Base-by-base conservation (phyloP, 92 coral and sea anemone species). In the Epizoanthus stellaris region DNA sequence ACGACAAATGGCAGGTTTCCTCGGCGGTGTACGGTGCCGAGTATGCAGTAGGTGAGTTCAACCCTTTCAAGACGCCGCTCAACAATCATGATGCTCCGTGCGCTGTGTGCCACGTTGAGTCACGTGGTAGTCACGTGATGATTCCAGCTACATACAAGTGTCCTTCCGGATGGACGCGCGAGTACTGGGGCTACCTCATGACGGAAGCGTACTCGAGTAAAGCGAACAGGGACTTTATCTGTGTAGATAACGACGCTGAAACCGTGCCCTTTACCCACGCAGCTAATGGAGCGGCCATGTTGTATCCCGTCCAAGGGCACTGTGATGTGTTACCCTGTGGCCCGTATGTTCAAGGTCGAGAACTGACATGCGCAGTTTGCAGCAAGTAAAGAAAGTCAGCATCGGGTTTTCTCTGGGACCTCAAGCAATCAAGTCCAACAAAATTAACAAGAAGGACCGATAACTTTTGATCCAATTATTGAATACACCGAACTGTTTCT, bases 331-430 rank as follows among this genome's bases (percentile, higher is more conserved):
- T 42, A 42, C 75, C 52, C 52, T 40, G 77, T 73, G 23, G 77
- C 58, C 60, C 87, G 21, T 91, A 95, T 59, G 71, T 81, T 7
- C 53, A 80, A 3, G 91, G 92, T 36, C 76, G 89, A 4, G 95
- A 95, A 68, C 77, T 95, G 75, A 93, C 95, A 4, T 93, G 98
- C 77, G 95, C 91, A 20, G 98, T 95, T 4, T 95, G 98, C 65
- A 91, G 91, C 69, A 95, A 90, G 64, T 95, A 85, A 84, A 68
- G 13, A 6, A 62, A 62, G n/a, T 20, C 64, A 59, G 19, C 36
- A 30, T 30, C 36, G 36, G 36, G 36, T 30, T 30, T 30, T 30
- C 36, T 30, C 36, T 30, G 36, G 36, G 36, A 30, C 36, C 36
- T 30, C 1, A 30, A 30, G 36, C 36, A 30, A 30, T 30, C 36